A percentile compares a stretch with the other conserved stretches of the same genome.
Evolutionary conservation across 1,140 invertebrate genomes (phyloP).

Genomic region (Nephila pilipes): DNA sequence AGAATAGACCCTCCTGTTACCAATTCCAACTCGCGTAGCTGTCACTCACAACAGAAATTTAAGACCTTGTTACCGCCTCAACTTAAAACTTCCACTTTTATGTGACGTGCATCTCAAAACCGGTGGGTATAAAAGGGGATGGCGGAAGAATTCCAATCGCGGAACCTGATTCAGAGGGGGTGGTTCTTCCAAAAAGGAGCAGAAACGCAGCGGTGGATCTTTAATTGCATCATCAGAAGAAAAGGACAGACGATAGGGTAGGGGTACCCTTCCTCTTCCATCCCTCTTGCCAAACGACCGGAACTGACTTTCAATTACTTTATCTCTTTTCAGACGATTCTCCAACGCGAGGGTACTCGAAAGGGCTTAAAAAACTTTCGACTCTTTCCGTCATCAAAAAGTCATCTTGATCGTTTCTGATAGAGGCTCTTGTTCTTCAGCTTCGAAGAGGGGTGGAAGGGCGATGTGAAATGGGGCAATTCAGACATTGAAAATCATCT

Average conservation of each 20-base stretch:
- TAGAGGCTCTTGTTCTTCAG: conserved; percentile 52
- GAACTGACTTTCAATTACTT: conserved; percentile 76
- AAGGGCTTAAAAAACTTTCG: conserved; percentile 56
- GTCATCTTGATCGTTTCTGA: conserved; percentile 65
- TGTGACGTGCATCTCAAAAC: conserved; percentile 28
- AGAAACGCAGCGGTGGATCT: conserved; percentile 31
- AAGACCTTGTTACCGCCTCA: conserved; percentile 28
- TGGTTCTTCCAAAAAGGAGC: not conserved
- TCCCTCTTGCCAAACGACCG: conserved; percentile 62
- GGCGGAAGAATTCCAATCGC: conserved; percentile 1
- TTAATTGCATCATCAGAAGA: conserved; percentile 74
- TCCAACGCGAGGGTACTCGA: conserved; percentile 30
- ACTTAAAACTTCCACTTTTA: not conserved
- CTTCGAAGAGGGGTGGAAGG: not conserved
- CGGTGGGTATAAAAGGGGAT: conserved; percentile 23
- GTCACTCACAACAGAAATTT: conserved; percentile 44
- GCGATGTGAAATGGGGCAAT: not conserved
- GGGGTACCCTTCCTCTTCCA: not conserved
- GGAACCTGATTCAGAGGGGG: not conserved
- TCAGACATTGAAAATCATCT: conserved; percentile 50
- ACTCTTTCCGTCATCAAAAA: conserved; percentile 63
- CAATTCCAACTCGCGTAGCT: conserved; percentile 8
- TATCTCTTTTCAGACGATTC: conserved; percentile 65
- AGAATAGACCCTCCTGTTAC: not conserved
- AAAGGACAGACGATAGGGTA: not conserved